phyloP scores from a whole-genome alignment of 2,797 vertebrate genomes.

The Schizothorax lantsangensis region DNA sequence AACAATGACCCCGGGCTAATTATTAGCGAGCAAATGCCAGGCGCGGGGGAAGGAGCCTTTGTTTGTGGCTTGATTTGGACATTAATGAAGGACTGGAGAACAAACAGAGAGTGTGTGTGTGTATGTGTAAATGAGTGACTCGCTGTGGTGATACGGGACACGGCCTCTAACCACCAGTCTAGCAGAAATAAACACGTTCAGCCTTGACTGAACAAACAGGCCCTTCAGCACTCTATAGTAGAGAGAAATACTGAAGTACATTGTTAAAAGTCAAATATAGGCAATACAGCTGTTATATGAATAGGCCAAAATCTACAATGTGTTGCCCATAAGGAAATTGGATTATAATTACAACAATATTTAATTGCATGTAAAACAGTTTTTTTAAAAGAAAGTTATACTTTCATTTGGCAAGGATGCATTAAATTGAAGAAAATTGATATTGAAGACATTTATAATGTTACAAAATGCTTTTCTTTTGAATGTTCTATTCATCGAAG shows the following conservation, averaged over 20 bases:
- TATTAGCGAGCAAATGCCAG: constrained; percentile 64
- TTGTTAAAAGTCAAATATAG: constrained; percentile 7
- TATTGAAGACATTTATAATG: background rate
- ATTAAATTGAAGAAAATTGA: background rate
- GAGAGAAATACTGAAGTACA: background rate
- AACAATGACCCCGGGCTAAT: constrained; percentile 76
- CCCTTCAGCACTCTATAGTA: constrained; percentile 14
- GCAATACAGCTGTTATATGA: background rate
- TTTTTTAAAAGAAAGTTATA: background rate
- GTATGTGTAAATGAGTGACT: constrained; percentile 41
- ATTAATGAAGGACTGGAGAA: constrained; percentile 74
- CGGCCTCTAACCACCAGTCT: constrained; percentile 41
- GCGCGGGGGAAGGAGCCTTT: constrained; percentile 64
- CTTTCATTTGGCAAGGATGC: background rate
- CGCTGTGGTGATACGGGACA: constrained; percentile 28
- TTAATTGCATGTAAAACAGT: background rate
- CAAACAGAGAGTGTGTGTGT: constrained; percentile 11
- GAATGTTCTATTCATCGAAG: constrained; percentile 6
- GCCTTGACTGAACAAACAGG: constrained; percentile 35
- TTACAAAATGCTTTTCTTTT: background rate
- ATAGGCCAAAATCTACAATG: background rate
- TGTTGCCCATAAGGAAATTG: background rate
- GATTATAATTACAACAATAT: background rate
- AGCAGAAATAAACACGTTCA: constrained; percentile 28
- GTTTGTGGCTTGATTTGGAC: constrained; percentile 70